These are phyloP conservation scores for Eristalinus aeneus DNA, from an alignment of 2,888 invertebrate species.

Conservation along the genomic window DNA sequence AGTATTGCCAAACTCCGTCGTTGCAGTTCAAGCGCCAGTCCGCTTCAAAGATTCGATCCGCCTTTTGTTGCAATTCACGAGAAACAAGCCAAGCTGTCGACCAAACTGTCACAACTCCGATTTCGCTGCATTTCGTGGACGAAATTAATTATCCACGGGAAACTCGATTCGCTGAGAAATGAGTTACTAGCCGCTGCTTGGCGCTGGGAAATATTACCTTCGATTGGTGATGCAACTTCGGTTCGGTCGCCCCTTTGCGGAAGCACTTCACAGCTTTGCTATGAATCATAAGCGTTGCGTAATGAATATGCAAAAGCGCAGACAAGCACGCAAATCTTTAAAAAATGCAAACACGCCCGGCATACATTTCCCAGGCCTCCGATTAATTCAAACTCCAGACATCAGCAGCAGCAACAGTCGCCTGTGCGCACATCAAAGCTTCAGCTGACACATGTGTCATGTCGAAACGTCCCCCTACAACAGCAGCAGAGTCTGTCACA, in stretches of 20 bases:
- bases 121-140: not conserved
- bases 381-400: not conserved
- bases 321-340: not conserved
- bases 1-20: not conserved
- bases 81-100: not conserved
- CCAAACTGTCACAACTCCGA: not conserved
- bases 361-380: not conserved
- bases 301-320: too few species aligned
- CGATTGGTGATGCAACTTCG: not conserved
- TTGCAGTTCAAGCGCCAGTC: not conserved
- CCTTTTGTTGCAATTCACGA: not conserved
- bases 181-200: not conserved
- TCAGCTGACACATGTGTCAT: slow-evolving; percentile 41
- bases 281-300: too few species aligned
- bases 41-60: not conserved
- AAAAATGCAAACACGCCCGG: not conserved
- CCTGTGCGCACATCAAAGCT: slow-evolving; percentile 37
- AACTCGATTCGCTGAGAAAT: not conserved
- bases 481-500: slow-evolving; percentile 39
- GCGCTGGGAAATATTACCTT: not conserved
- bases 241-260: too few species aligned
- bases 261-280: too few species aligned
- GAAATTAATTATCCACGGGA: not conserved
- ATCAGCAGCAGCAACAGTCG: not conserved
- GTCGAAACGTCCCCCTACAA: not conserved